Conservation (phyloP, 2,797 vertebrate genomes). For the Fistularia commersonii region DNA sequence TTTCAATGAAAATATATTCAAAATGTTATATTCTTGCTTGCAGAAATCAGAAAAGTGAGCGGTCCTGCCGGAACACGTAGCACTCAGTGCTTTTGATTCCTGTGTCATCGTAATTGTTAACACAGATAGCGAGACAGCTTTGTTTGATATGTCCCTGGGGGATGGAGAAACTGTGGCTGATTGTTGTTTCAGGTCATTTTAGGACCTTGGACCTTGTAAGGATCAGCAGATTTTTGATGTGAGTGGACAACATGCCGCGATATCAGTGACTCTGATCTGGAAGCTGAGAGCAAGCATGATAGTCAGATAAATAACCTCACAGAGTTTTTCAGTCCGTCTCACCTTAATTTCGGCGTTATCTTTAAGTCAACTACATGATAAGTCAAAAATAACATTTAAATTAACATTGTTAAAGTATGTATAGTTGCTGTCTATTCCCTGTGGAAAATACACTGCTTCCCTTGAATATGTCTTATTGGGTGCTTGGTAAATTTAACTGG, state of each 20-base stretch:
- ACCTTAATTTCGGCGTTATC: no score
- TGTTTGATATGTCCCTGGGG: slow-evolving; percentile 33
- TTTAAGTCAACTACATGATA: no score
- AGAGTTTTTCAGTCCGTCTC: no score
- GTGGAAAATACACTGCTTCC: no score
- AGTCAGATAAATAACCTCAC: slow-evolving; percentile 2
- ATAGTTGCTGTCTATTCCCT: no score
- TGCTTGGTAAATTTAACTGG: no score
- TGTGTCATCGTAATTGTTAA: slow-evolving; percentile 38
- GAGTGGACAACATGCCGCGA: slow-evolving; percentile 30
- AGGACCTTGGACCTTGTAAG: slow-evolving; percentile 29
- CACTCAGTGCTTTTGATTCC: slow-evolving; percentile 36
- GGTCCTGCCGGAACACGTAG: slow-evolving; percentile 19
- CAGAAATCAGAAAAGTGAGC: slow-evolving; percentile 18
- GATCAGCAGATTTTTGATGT: slow-evolving; percentile 43
- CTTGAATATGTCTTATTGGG: no score
- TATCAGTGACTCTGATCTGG: slow-evolving; percentile 37
- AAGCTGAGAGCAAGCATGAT: slow-evolving; percentile 20
- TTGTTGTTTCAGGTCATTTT: slow-evolving; percentile 32
- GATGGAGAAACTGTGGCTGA: slow-evolving; percentile 9
- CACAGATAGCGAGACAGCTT: slow-evolving; percentile 25
- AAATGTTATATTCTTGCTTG: no score
- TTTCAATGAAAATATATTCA: slow-evolving; percentile 32
- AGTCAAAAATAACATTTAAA: no score
- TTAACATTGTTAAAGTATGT: no score